Percentiles rank a stretch among this genome's conserved stretches.
Evolutionary conservation across 2,113 vertebrate genomes (phyloP).

Genomic region (Pangasianodon hypophthalmus): DNA sequence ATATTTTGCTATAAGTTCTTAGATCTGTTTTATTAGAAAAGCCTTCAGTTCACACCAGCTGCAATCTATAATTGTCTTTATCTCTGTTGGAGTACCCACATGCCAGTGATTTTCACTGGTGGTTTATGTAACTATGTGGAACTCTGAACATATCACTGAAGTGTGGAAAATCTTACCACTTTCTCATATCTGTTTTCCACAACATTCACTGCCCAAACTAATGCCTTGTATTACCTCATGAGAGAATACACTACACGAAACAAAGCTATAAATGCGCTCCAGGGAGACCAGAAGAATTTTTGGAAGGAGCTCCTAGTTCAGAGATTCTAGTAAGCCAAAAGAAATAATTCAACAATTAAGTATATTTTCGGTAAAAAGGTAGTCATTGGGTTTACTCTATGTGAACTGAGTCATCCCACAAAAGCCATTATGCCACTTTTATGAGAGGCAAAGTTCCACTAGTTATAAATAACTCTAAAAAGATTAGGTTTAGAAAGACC

Average conservation of each 20-base stretch:
- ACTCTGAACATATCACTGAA: constrained; percentile 34
- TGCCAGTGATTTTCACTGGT: constrained; percentile 21
- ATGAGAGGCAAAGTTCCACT: constrained; percentile 26
- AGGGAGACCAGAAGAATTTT: constrained; percentile 32
- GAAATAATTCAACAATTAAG: constrained; percentile 45
- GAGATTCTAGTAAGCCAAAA: constrained; percentile 41
- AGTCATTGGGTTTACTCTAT: constrained; percentile 29
- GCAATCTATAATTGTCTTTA: constrained; percentile 20
- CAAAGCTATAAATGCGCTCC: constrained; percentile 48
- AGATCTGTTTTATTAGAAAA: neutral
- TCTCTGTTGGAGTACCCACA: constrained; percentile 3
- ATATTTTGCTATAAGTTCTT: neutral
- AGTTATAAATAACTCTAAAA: constrained; percentile 29
- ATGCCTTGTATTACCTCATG: constrained; percentile 49
- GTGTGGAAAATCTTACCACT: constrained; percentile 51
- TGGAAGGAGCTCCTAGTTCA: constrained; percentile 13
- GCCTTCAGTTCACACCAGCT: neutral
- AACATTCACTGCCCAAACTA: constrained; percentile 40
- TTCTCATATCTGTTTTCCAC: constrained; percentile 55
- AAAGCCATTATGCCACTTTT: constrained; percentile 16
- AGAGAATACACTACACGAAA: constrained; percentile 52
- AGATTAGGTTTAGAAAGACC: constrained; percentile 18
- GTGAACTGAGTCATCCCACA: constrained; percentile 4
- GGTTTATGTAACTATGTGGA: constrained; percentile 35
- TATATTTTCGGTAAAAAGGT: constrained; percentile 30